Percentiles rank a stretch among this genome's conserved stretches.
Evolutionary conservation across 2,797 vertebrate species (phyloP).

Genomic region (Benthosema pterotum): DNA sequence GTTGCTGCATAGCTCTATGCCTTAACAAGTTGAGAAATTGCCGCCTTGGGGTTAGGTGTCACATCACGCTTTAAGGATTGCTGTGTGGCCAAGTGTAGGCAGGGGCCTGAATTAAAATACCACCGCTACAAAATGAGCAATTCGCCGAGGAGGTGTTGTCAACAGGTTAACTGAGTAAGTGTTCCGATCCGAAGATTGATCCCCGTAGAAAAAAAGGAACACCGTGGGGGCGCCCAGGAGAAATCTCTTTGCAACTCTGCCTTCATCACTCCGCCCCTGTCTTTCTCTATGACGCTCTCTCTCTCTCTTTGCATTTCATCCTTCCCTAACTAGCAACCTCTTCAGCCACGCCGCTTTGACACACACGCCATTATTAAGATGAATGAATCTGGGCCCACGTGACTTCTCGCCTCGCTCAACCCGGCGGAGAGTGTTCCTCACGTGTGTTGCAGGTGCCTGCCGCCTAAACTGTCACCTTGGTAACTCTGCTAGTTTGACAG

Average conservation of each 20-base stretch:
- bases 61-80: slow-evolving; percentile 49
- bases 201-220: slow-evolving; percentile 46
- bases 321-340: slow-evolving; percentile 47
- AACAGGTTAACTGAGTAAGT: slow-evolving; percentile 54
- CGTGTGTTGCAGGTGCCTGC: slow-evolving; percentile 35
- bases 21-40: not conserved
- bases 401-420: slow-evolving; percentile 55
- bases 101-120: slow-evolving; percentile 54
- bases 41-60: slow-evolving; percentile 15
- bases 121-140: slow-evolving; percentile 43
- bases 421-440: slow-evolving; percentile 35
- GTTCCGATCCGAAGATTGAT: slow-evolving; percentile 45
- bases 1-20: slow-evolving; percentile 9
- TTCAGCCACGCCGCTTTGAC: slow-evolving; percentile 63
- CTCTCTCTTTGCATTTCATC: slow-evolving; percentile 29
- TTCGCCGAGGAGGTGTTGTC: slow-evolving; percentile 35
- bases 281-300: slow-evolving; percentile 43
- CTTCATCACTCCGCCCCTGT: slow-evolving; percentile 32
- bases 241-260: slow-evolving; percentile 25
- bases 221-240: slow-evolving; percentile 51
- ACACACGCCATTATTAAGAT: slow-evolving; percentile 73
- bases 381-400: slow-evolving; percentile 61
- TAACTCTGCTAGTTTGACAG: slow-evolving; percentile 59
- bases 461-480: slow-evolving; percentile 41
- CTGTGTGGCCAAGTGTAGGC: slow-evolving; percentile 41